Conservation (phyloP, 2,113 vertebrate species). For the Aleadryas rufinucha region DNA sequence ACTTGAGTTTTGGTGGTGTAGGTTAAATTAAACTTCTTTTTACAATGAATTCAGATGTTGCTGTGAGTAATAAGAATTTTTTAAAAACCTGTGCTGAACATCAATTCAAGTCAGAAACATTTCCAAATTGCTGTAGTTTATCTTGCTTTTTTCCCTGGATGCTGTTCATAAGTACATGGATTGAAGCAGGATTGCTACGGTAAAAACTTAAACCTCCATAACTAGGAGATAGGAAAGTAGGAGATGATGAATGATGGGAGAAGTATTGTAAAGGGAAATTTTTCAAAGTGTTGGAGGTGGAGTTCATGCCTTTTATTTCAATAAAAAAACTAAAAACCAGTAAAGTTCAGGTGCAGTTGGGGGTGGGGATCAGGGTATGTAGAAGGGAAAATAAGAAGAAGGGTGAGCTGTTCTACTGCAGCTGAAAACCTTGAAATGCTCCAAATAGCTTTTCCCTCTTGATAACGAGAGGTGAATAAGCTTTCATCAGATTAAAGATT, state of each 20-base stretch:
- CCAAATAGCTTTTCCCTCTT: not conserved
- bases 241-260: not conserved
- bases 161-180: not conserved
- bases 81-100: not conserved
- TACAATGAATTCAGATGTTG: not conserved
- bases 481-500: not conserved
- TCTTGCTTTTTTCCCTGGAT: not conserved
- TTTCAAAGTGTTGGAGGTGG: not conserved
- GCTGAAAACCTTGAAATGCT: not conserved
- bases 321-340: not conserved
- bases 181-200: not conserved
- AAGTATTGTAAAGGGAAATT: not conserved
- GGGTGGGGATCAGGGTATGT: not conserved
- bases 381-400: not conserved
- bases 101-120: not conserved
- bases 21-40: not conserved
- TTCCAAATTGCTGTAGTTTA: not conserved
- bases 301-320: not conserved
- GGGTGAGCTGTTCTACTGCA: not conserved
- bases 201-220: not conserved
- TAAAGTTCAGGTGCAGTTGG: not conserved
- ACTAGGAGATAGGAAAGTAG: not conserved
- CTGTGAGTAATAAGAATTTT: not conserved
- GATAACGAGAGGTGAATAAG: not conserved
- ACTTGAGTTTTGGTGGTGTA: not conserved